A percentile compares a stretch with the other conserved stretches of the same genome.
These are phyloP conservation scores for Gallirallus australis DNA, from an alignment of 2,797 vertebrate species.

Conservation along the genomic window DNA sequence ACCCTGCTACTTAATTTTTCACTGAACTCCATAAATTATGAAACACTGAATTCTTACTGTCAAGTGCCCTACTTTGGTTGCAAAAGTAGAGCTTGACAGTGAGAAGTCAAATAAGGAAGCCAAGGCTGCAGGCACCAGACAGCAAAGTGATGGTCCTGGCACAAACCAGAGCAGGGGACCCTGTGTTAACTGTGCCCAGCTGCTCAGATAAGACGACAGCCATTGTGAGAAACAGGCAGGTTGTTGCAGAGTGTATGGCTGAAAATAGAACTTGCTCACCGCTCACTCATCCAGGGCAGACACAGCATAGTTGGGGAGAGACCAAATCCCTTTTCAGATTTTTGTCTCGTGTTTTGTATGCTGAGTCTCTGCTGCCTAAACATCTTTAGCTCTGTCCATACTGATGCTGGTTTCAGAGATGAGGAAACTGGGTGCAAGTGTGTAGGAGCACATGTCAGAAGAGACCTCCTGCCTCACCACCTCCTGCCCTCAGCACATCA, in stretches of 20 bases:
- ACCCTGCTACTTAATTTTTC: not conserved
- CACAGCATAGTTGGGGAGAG: not conserved
- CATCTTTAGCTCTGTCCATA: not conserved
- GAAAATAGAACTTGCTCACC: not conserved
- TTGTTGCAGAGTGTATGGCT: fast-evolving
- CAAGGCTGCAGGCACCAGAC: not conserved
- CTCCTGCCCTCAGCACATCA: not conserved
- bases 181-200: not conserved
- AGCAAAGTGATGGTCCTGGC: not conserved
- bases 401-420: not conserved
- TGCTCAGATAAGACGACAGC: fast-evolving
- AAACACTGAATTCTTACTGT: not conserved
- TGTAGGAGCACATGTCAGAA: not conserved
- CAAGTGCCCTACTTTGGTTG: not conserved
- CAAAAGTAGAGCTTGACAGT: not conserved
- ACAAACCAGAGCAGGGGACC: not conserved
- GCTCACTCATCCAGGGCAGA: not conserved
- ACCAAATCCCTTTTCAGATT: not conserved
- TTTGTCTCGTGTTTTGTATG: not conserved
- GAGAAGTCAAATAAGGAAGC: not conserved
- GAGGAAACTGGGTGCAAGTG: not conserved
- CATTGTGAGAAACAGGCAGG: fast-evolving
- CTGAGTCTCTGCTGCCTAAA: not conserved
- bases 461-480: not conserved
- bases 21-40: not conserved